Conservation (phyloP, 2,888 invertebrate genomes). For the Apotomis turbidana region DNA sequence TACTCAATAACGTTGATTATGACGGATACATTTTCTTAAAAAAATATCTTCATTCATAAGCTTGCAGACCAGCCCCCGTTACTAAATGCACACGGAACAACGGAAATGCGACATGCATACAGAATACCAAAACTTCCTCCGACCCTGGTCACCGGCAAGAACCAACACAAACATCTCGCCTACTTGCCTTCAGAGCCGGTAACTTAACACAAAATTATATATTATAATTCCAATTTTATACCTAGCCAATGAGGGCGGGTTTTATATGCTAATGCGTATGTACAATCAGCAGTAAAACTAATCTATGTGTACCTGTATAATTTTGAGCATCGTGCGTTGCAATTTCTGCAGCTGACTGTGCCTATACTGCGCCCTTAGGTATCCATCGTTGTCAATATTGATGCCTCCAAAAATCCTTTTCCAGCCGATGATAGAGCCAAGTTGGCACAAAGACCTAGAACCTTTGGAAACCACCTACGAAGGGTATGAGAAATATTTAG, state of each 20-base stretch:
- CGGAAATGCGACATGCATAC: slow-evolving; percentile 66
- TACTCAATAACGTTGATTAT: no score
- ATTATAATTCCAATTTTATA: no score
- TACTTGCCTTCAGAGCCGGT: slow-evolving; percentile 55
- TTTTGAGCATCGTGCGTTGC: no score
- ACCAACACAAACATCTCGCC: slow-evolving; percentile 64
- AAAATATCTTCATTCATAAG: slow-evolving; percentile 47
- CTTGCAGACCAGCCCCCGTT: slow-evolving; percentile 64
- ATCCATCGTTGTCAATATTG: neutral
- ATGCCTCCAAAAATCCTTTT: neutral
- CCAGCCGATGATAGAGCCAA: slow-evolving; percentile 58
- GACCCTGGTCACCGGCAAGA: slow-evolving; percentile 65
- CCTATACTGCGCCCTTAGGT: no score
- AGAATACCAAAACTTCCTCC: slow-evolving; percentile 52
- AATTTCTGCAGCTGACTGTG: no score
- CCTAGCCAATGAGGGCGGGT: no score
- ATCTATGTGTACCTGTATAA: no score
- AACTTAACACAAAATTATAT: slow-evolving; percentile 44
- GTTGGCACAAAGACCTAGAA: slow-evolving; percentile 61
- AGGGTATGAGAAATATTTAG: slow-evolving; percentile 71
- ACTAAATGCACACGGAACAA: slow-evolving; percentile 57
- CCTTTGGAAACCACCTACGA: slow-evolving; percentile 72
- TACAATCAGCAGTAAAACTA: no score
- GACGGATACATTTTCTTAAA: no score
- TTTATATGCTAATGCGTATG: no score